Evolutionary conservation across 2,113 vertebrate species (phyloP).

Genomic region (Elgaria multicarinata): DNA sequence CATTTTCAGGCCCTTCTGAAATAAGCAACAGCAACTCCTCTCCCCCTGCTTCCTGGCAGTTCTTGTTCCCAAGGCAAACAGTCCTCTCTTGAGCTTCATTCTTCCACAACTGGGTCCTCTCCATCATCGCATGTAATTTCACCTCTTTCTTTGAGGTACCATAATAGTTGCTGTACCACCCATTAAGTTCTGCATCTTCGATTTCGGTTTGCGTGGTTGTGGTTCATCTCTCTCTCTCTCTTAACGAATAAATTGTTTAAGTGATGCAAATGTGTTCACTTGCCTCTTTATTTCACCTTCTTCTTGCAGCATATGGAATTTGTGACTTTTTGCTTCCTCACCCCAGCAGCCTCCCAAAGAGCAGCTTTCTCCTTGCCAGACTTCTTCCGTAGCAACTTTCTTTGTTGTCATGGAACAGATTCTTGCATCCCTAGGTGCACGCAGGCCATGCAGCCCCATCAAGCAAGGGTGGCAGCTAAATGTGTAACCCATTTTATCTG

Average conservation of each 20-base stretch:
- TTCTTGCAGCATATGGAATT: background rate
- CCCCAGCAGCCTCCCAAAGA: background rate
- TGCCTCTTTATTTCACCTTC: background rate
- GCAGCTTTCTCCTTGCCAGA: background rate
- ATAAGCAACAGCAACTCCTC: background rate
- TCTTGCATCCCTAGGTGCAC: conserved; percentile 22
- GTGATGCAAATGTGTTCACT: background rate
- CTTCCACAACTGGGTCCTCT: too few relatives aligned
- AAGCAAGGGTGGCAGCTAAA: conserved; percentile 56
- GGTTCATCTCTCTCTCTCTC: background rate
- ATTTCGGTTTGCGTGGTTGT: background rate
- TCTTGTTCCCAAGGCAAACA: background rate
- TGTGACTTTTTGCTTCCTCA: background rate
- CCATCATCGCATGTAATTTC: too few relatives aligned
- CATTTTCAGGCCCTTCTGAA: background rate
- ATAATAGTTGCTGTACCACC: background rate
- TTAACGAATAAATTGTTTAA: background rate
- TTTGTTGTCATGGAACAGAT: background rate
- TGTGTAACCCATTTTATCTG: conserved; percentile 27
- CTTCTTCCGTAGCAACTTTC: background rate
- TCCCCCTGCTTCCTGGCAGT: too few relatives aligned
- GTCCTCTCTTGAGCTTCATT: background rate
- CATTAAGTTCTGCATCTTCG: background rate
- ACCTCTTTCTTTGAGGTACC: background rate
- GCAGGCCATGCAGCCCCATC: conserved; percentile 4